Percentiles rank a stretch among this genome's conserved stretches.
Evolutionary conservation across 2,888 invertebrate genomes (phyloP).

Genomic region (Diaperis boleti): DNA sequence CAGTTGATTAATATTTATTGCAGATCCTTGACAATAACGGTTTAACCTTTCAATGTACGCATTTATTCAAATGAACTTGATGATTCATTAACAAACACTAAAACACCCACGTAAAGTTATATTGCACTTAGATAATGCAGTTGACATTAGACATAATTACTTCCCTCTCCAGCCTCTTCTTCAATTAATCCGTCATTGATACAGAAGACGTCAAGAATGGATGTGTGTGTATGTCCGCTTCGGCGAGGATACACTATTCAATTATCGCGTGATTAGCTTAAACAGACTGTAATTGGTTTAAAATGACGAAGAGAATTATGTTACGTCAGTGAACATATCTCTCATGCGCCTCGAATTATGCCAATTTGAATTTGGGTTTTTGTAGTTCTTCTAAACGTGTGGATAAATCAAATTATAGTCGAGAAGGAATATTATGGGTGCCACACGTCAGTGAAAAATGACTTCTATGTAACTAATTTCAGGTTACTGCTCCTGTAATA

Average conservation of each 20-base stretch:
- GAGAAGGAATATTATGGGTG: too few species aligned
- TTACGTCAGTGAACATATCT: constrained; percentile 12
- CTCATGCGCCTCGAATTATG: too few species aligned
- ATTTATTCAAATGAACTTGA: constrained; percentile 18
- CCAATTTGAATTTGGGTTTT: too few species aligned
- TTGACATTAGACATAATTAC: neutral
- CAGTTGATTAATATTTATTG: neutral
- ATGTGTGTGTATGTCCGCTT: constrained; percentile 10
- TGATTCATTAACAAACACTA: constrained; percentile 23
- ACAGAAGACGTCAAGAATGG: constrained; percentile 15
- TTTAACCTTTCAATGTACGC: neutral
- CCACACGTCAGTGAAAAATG: constrained; percentile 16
- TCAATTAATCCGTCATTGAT: neutral
- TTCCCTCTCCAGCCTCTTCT: neutral
- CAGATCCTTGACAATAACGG: neutral
- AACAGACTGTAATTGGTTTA: constrained; percentile 35
- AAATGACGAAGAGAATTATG: constrained; percentile 16
- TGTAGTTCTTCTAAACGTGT: too few species aligned
- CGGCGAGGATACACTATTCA: constrained; percentile 32
- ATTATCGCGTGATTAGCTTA: constrained; percentile 34
- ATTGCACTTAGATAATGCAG: neutral
- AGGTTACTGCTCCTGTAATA: constrained; percentile 31
- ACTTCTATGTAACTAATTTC: constrained; percentile 12
- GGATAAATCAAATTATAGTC: too few species aligned
- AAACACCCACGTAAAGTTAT: constrained; percentile 6